Conservation (phyloP, 1,140 invertebrate genomes). For the Trichonephila clavipes region DNA sequence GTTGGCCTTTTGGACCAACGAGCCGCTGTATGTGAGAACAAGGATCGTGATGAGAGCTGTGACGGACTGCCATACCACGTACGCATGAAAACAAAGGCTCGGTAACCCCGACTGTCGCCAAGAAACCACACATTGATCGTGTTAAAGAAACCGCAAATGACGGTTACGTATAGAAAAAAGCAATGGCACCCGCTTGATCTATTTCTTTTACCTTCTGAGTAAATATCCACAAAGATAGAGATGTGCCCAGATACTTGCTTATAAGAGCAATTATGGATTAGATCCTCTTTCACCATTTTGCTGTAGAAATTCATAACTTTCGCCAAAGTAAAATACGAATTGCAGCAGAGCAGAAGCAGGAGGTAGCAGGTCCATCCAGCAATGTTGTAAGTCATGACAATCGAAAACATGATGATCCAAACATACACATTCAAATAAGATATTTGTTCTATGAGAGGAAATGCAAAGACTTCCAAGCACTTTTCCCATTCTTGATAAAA, state of each 20-base stretch:
- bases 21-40: neutral
- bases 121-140: constrained; percentile 21
- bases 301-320: neutral
- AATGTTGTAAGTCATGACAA: constrained; percentile 13
- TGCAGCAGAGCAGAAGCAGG: constrained; percentile 20
- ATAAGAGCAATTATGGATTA: neutral
- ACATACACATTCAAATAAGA: neutral
- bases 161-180: neutral
- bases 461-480: neutral
- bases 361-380: neutral
- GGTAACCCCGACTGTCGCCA: neutral
- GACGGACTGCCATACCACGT: neutral
- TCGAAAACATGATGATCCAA: neutral
- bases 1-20: neutral
- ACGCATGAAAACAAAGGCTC: neutral
- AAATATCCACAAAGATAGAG: neutral
- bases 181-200: constrained; percentile 1
- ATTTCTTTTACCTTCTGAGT: neutral
- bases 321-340: neutral
- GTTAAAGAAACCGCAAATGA: constrained; percentile 46
- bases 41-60: neutral
- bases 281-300: neutral
- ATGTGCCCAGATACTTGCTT: neutral
- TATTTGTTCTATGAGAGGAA: neutral
- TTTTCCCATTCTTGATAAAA: constrained; percentile 28